Base-by-base conservation (phyloP, 1,140 invertebrate species). In the Lepidurus couesii region DNA sequence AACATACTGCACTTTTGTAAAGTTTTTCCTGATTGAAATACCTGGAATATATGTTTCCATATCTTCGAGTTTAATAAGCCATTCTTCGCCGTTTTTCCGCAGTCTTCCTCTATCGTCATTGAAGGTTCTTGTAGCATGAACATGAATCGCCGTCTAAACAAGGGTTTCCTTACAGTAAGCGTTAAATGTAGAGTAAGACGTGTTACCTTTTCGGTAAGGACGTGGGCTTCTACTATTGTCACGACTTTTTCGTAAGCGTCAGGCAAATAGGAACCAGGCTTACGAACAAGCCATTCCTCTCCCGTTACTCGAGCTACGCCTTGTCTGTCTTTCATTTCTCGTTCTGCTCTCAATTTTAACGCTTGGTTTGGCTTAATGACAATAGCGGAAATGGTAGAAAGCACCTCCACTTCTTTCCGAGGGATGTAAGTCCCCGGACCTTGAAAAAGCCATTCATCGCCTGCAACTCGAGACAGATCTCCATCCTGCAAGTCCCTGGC, bases 61-160 rank as follows among this genome's bases (percentile, higher is more conserved):
- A 78, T 86, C 86, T 2, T 81, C 79, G 79, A 86, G 82, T 65
- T 84, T 87, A 34, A 88, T 85, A 42, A 88, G 79, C 87, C 87
- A 88, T 81, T 88, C 87, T 81, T 88, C 87, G 47, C 87, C 87
- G 82, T 86, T 87, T 80, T 87, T 87, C n/a, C 87, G 79, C 1
- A 79, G 79, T 9, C 85, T 82, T 16, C 84, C 84, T 82, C 85
- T 86, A 74, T 85, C 84, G 84, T 88, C 87, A 47, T 81, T 85
- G 82, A 87, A 88, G 53, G 86, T 87, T 77, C 83, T 84, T n/a
- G 85, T 78, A 10, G 87, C 84, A 43, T 84, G 81, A 81, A 88
- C 83, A 78, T 87, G 86, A 6, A 88, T 81, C 42, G 87, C 87
- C 83, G 84, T 85, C 85, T 88, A 81, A 79, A 45, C n/a, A 73